Conservation (phyloP, 1,140 invertebrate genomes). For the Planococcus citri region DNA sequence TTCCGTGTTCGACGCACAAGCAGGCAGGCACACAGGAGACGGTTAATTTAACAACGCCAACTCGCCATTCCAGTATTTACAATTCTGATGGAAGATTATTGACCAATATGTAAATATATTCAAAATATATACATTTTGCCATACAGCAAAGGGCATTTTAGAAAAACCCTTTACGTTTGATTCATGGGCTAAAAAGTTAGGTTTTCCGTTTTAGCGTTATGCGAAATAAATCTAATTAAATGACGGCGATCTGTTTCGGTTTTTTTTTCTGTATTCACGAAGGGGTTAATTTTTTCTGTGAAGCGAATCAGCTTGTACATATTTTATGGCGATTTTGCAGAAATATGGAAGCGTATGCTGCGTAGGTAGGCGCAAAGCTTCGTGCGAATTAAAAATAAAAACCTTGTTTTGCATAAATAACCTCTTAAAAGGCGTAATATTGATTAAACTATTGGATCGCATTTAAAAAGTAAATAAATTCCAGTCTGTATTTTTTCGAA, state of each 20-base stretch:
- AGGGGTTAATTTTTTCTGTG: not conserved
- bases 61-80: constrained; percentile 4
- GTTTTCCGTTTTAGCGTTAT: not conserved
- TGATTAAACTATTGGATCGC: not conserved
- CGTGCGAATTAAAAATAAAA: not conserved
- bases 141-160: not conserved
- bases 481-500: not conserved
- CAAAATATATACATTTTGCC: constrained; percentile 13
- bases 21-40: no score
- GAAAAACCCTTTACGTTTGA: constrained; percentile 18
- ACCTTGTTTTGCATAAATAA: not conserved
- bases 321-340: not conserved
- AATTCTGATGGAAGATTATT: constrained; percentile 16
- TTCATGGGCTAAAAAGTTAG: constrained; percentile 7
- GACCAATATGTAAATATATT: constrained; percentile 19
- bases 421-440: not conserved
- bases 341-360: not conserved
- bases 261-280: not conserved
- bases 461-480: constrained; percentile 1
- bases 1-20: not conserved
- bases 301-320: not conserved
- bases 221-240: constrained; percentile 4
- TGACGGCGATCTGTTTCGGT: not conserved
- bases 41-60: constrained; percentile 13
- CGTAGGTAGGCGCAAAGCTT: not conserved